These are phyloP conservation scores for Drosophila imparisetae DNA, from an alignment of 2,888 invertebrate species.

Conservation along the genomic window DNA sequence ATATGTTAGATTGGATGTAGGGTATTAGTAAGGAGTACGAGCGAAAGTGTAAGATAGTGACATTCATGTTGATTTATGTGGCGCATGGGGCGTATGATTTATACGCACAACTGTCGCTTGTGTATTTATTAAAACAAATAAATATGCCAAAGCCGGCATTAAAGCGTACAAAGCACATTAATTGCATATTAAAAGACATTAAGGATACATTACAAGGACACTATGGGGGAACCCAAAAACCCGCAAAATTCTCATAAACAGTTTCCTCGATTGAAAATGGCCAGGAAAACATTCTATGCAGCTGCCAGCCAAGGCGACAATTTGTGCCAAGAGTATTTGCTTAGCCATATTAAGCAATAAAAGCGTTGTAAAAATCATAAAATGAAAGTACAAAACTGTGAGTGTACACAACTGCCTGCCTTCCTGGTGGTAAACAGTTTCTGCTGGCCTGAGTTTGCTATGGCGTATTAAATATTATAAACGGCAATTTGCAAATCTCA, in stretches of 20 bases:
- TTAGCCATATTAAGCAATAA: constrained; percentile 75
- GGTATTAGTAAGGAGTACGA: not conserved
- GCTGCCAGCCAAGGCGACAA: constrained; percentile 52
- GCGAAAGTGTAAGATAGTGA: constrained; percentile 26
- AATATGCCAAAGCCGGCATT: constrained; percentile 48
- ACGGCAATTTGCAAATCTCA: constrained; percentile 75
- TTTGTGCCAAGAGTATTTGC: constrained; percentile 58
- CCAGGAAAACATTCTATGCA: constrained; percentile 40
- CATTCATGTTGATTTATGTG: constrained; percentile 67
- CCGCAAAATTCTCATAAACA: constrained; percentile 46
- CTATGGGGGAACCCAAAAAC: constrained; percentile 38
- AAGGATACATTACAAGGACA: constrained; percentile 64
- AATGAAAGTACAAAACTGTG: constrained; percentile 62
- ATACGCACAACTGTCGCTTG: constrained; percentile 38
- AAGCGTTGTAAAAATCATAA: constrained; percentile 73
- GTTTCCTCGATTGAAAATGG: constrained; percentile 51
- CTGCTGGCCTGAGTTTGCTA: not conserved
- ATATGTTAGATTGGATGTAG: not conserved
- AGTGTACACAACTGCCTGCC: constrained; percentile 11
- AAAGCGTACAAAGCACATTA: constrained; percentile 55
- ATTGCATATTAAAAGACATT: constrained; percentile 70
- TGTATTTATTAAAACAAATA: constrained; percentile 63
- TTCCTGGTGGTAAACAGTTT: constrained; percentile 3
- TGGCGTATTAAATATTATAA: constrained; percentile 74
- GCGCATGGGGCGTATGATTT: constrained; percentile 58